Base-by-base conservation (phyloP, 2,797 vertebrate species). In the Hydrocynus forskahlii region DNA sequence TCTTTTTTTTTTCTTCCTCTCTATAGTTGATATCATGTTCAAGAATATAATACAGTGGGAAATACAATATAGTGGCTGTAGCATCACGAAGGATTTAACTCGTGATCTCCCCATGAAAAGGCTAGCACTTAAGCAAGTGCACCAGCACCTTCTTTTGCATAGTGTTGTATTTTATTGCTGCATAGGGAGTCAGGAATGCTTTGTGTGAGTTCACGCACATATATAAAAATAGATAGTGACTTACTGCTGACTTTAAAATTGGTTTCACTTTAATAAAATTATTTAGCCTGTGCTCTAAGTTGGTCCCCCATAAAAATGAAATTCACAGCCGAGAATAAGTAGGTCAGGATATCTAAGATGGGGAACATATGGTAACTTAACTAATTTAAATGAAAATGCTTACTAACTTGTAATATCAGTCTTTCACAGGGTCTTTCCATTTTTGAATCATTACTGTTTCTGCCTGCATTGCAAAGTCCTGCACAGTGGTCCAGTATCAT, bases 1-100 rank as follows among this genome's bases (percentile, higher is more conserved):
- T 50, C 14, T 50, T n/a, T n/a, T 48, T 13, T 50, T 13, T 13
- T 50, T 13, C 13, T 16, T 16, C 50, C 14, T 4, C 2, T 17
- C 50, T 52, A 12, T 48, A 48, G 2, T 48, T 16, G 12, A 16
- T 52, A 2, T 2, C 13, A 52, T 52, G 50, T 16, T 52, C 50
- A 52, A 16, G 60, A 63, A 63, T 63, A 63, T 25, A 60, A 60
- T 63, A 23, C n/a, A n/a, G n/a, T n/a, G n/a, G n/a, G n/a, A n/a
- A n/a, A n/a, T n/a, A n/a, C n/a, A n/a, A n/a, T n/a, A n/a, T n/a
- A n/a, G n/a, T 43, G 40, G 40, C 40, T 43, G 40, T 43, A 7
- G 40, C 40, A 4, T 4, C 40, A 7, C 40, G 3, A 4, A 43
- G 7, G 40, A 7, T 43, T 7, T 43, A 4, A 43, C 3, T 43